Conservation (phyloP, 2,888 invertebrate species). For the Agrochola macilenta region DNA sequence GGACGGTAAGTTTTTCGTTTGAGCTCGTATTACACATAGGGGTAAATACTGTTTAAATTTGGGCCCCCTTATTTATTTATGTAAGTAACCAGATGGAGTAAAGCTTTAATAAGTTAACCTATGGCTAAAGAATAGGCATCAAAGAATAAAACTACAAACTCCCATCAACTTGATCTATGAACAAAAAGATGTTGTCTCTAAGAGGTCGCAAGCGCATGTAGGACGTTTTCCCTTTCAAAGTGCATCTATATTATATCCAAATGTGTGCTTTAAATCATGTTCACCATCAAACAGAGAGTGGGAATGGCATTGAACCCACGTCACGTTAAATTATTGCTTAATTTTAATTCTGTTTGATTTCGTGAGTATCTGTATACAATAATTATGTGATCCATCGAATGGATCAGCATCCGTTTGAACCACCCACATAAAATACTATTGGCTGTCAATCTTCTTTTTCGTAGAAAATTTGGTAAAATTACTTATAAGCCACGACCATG, state of each 20-base stretch:
- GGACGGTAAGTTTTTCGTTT: too few relatives aligned
- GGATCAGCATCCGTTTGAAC: conserved; percentile 10
- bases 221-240: conserved; percentile 67
- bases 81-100: neutral
- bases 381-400: conserved; percentile 31
- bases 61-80: neutral
- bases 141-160: neutral
- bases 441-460: conserved; percentile 7
- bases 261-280: conserved; percentile 30
- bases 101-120: neutral
- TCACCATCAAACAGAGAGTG: conserved; percentile 43
- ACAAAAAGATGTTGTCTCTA: conserved; percentile 44
- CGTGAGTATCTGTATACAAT: conserved; percentile 43
- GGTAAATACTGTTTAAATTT: too few relatives aligned
- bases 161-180: conserved; percentile 50
- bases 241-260: conserved; percentile 47
- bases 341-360: conserved; percentile 33
- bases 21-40: too few relatives aligned
- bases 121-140: neutral
- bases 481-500: neutral
- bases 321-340: conserved; percentile 47
- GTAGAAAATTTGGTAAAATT: neutral
- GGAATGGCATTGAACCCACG: conserved; percentile 61
- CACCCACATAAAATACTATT: conserved; percentile 16
- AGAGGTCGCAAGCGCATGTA: conserved; percentile 58